A percentile compares a stretch with the other conserved stretches of the same genome.
These are phyloP conservation scores for Trachelipus rathkii DNA, from an alignment of 1,140 invertebrate genomes.

Conservation along the genomic window DNA sequence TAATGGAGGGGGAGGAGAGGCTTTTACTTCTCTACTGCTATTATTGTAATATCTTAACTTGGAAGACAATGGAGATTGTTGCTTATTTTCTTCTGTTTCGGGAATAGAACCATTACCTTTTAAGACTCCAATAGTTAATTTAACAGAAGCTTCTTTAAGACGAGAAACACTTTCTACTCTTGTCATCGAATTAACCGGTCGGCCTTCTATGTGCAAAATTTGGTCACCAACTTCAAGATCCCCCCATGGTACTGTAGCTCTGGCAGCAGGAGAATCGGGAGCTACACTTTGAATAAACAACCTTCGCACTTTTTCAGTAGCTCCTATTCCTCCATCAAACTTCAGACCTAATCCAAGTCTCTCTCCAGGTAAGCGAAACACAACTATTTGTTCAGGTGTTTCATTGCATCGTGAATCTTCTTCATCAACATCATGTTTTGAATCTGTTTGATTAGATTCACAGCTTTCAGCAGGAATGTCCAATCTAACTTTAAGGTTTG, in stretches of 20 bases:
- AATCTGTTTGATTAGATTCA: neutral
- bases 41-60: neutral
- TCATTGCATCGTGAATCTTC: neutral
- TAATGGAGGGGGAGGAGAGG: constrained; percentile 26
- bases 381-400: constrained; percentile 56
- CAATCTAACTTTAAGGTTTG: constrained; percentile 25
- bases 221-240: constrained; percentile 75
- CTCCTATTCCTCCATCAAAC: constrained; percentile 75
- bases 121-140: constrained; percentile 33
- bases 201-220: constrained; percentile 76
- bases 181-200: constrained; percentile 69
- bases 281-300: constrained; percentile 86
- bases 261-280: constrained; percentile 76
- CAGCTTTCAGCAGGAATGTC: neutral
- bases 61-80: constrained; percentile 14
- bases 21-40: constrained; percentile 32
- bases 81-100: constrained; percentile 27
- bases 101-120: constrained; percentile 37
- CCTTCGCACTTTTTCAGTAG: constrained; percentile 63
- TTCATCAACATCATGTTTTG: neutral
- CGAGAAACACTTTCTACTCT: constrained; percentile 79
- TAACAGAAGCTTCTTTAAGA: constrained; percentile 62
- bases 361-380: constrained; percentile 80
- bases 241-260: constrained; percentile 72
- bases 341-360: constrained; percentile 83